Conservation (phyloP, 2,888 invertebrate species). For the Lasioglossum malachurum region DNA sequence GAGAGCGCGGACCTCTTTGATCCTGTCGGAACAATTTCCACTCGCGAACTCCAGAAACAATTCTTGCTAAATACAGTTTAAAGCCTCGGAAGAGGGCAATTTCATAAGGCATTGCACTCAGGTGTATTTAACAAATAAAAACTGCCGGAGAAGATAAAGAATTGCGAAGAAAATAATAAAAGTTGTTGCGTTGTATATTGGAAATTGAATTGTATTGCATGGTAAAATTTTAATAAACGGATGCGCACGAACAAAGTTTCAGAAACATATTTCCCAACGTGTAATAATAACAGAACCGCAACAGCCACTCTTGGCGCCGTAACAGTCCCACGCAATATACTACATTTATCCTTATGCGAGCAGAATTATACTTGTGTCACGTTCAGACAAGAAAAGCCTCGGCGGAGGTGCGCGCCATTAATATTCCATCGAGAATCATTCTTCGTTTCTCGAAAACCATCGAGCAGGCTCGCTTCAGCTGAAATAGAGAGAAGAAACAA, state of each 20-base stretch:
- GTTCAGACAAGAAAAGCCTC: background rate
- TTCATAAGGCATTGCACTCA: background rate
- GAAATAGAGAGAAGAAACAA: slow-evolving; percentile 13
- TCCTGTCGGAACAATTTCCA: background rate
- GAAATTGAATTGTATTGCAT: no score
- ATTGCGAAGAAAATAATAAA: no score
- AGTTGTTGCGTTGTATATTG: no score
- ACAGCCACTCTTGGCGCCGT: no score
- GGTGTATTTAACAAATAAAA: no score
- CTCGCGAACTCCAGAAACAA: background rate
- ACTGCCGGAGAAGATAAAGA: no score
- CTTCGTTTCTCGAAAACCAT: slow-evolving; percentile 15
- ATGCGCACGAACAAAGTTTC: no score
- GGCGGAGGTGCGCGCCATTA: background rate
- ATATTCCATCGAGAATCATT: slow-evolving; percentile 6
- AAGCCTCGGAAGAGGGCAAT: background rate
- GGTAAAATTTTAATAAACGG: no score
- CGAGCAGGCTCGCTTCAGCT: background rate
- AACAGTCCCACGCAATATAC: background rate
- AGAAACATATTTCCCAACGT: no score
- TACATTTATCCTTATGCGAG: background rate
- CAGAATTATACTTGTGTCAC: background rate
- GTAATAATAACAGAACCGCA: no score
- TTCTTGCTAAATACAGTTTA: background rate
- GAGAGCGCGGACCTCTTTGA: background rate